Conservation (phyloP, 2,797 vertebrate genomes). For the Gallinago nigripennis region DNA sequence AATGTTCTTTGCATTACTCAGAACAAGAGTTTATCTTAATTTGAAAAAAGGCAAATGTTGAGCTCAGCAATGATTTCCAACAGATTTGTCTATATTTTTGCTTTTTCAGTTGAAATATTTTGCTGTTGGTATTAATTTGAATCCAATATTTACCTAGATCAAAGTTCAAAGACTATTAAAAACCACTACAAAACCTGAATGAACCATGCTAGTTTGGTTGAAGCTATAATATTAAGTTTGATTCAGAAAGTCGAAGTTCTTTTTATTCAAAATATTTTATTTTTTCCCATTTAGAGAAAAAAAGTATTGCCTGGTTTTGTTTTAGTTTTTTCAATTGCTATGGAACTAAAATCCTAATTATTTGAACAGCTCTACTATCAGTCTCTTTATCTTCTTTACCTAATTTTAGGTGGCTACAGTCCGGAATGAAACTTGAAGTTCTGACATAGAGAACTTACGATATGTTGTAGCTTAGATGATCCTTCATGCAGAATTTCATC, state of each 20-base stretch:
- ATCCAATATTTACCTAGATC: neutral
- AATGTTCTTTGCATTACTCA: neutral
- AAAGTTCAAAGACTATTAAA: neutral
- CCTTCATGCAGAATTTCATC: neutral
- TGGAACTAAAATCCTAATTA: neutral
- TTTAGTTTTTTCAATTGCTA: neutral
- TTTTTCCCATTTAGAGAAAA: neutral
- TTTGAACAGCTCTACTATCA: neutral
- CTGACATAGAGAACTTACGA: neutral
- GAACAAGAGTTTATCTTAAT: neutral
- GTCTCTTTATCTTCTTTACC: neutral
- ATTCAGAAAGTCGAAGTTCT: fast-evolving
- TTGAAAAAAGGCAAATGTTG: neutral
- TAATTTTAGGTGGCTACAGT: neutral
- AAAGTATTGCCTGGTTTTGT: neutral
- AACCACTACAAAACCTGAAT: neutral
- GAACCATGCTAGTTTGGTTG: neutral
- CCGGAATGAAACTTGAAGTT: neutral
- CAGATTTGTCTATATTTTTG: neutral
- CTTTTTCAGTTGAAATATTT: neutral
- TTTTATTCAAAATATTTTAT: neutral
- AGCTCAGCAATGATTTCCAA: neutral
- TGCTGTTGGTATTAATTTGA: neutral
- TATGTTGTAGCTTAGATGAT: neutral
- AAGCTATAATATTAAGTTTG: neutral